Evolutionary conservation across 1,140 invertebrate genomes (phyloP).

Genomic region (Onthophagus taurus): DNA sequence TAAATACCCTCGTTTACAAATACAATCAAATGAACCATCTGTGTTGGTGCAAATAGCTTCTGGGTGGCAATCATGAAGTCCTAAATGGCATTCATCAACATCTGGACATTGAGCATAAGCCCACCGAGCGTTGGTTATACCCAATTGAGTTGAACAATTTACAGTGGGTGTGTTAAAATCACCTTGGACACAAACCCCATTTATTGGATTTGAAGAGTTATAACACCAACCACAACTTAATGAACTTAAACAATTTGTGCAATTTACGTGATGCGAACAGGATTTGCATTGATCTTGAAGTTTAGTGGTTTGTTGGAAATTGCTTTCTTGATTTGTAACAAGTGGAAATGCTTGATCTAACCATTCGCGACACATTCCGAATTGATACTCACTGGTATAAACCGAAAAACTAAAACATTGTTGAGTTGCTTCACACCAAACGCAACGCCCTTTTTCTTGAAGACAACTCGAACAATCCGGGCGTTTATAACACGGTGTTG

Average conservation of each 20-base stretch:
- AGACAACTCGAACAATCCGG: slow-evolving; percentile 73
- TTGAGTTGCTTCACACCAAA: slow-evolving; percentile 87
- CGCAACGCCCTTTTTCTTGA: slow-evolving; percentile 76
- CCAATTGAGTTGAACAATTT: slow-evolving; percentile 49
- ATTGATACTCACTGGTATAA: slow-evolving; percentile 89
- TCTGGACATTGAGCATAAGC: slow-evolving; percentile 88
- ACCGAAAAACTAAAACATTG: slow-evolving; percentile 92
- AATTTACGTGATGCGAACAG: slow-evolving; percentile 67
- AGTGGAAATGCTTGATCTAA: slow-evolving; percentile 60
- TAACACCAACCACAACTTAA: slow-evolving; percentile 93
- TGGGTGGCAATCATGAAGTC: slow-evolving; percentile 77
- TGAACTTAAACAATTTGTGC: slow-evolving; percentile 67
- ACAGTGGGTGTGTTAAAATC: slow-evolving; percentile 65
- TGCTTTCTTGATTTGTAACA: slow-evolving; percentile 28
- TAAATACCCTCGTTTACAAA: slow-evolving; percentile 51
- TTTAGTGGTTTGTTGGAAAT: slow-evolving; percentile 38
- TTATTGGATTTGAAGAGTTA: slow-evolving; percentile 74
- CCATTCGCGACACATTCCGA: slow-evolving; percentile 87
- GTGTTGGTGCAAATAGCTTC: slow-evolving; percentile 89
- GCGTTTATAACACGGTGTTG: slow-evolving; percentile 63
- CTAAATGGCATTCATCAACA: slow-evolving; percentile 85
- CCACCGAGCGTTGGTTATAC: slow-evolving; percentile 61
- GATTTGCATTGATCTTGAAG: slow-evolving; percentile 65
- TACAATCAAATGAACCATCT: slow-evolving; percentile 74
- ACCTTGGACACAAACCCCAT: slow-evolving; percentile 67